phyloP scores from a whole-genome alignment of 2,797 vertebrate species.

The Alfaro cultratus region DNA sequence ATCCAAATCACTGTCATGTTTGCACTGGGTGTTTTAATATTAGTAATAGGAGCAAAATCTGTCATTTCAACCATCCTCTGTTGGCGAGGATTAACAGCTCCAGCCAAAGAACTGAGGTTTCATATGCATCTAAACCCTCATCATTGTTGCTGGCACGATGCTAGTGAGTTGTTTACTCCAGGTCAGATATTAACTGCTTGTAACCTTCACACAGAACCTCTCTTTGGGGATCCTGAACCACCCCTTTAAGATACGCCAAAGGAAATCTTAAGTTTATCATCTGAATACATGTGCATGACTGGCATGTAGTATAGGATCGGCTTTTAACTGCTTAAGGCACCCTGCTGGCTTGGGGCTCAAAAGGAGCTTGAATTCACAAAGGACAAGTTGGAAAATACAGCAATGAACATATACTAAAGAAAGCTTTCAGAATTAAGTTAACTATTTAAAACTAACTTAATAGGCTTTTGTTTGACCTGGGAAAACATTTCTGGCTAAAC shows the following conservation, averaged over 20 bases:
- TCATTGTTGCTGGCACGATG: neutral
- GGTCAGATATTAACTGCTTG: neutral
- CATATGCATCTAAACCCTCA: neutral
- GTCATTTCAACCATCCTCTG: neutral
- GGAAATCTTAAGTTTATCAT: neutral
- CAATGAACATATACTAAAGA: neutral
- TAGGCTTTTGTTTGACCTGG: neutral
- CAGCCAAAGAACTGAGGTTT: neutral
- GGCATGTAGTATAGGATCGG: neutral
- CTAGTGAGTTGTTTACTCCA: neutral
- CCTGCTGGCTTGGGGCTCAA: neutral
- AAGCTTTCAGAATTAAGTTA: neutral
- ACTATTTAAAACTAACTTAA: neutral
- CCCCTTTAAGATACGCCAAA: neutral
- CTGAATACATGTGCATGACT: neutral
- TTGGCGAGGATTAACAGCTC: neutral
- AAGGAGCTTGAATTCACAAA: neutral
- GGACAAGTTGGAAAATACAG: neutral
- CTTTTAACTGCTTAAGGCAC: neutral
- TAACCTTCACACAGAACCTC: neutral
- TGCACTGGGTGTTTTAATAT: neutral
- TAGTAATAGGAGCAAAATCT: neutral
- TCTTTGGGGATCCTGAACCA: neutral
- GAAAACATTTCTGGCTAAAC: neutral
- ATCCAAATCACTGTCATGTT: neutral